Conservation (phyloP, 2,113 vertebrate species). For the Neogobius melanostomus region DNA sequence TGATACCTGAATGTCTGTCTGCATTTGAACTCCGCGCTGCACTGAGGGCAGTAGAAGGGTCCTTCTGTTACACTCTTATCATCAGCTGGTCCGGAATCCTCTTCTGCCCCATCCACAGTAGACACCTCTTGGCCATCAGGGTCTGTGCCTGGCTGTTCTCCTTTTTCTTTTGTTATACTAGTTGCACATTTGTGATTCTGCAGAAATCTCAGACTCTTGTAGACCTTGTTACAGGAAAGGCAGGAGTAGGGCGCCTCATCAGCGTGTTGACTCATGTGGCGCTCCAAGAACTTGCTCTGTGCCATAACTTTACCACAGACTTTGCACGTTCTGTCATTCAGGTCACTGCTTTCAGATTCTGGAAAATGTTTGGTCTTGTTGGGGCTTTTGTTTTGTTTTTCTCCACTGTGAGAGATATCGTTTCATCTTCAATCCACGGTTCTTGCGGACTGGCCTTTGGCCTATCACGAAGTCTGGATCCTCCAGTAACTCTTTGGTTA, state of each 20-base stretch:
- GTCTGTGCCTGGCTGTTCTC: constrained; percentile 24
- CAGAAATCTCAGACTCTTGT: constrained; percentile 58
- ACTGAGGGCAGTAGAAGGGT: constrained; percentile 69
- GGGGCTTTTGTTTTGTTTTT: constrained; percentile 30
- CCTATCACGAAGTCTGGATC: constrained; percentile 30
- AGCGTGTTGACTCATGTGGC: constrained; percentile 59
- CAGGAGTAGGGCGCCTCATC: constrained; percentile 52
- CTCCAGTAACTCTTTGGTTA: not conserved
- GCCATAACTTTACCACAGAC: constrained; percentile 57
- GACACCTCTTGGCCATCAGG: constrained; percentile 33
- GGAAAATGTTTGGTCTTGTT: constrained; percentile 4
- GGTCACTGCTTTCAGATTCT: constrained; percentile 22
- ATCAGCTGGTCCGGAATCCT: constrained; percentile 34
- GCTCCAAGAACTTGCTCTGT: constrained; percentile 45
- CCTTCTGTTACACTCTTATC: constrained; percentile 44
- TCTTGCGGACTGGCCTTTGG: constrained; percentile 63
- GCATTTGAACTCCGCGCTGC: constrained; percentile 71
- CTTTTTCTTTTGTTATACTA: constrained; percentile 14
- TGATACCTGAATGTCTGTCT: constrained; percentile 68
- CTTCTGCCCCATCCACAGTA: constrained; percentile 1
- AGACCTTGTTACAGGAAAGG: constrained; percentile 51
- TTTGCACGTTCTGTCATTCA: constrained; percentile 60
- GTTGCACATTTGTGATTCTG: constrained; percentile 61
- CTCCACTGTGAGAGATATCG: constrained; percentile 65
- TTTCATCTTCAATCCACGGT: constrained; percentile 71